phyloP scores from a whole-genome alignment of 2,797 vertebrate genomes.

The Toxotes lorentzi region DNA sequence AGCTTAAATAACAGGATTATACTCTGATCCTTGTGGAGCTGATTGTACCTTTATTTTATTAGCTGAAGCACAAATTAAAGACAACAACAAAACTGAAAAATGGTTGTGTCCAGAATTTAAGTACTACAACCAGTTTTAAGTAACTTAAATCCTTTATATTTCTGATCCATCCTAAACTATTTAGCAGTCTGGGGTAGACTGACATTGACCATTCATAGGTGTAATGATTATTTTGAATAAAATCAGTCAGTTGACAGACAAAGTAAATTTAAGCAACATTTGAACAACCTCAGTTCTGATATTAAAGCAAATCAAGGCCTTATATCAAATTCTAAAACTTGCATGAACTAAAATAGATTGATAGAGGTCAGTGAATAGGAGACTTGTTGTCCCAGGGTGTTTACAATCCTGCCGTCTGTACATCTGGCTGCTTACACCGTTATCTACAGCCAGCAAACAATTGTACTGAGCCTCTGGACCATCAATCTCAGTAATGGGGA shows the following conservation, averaged over 20 bases:
- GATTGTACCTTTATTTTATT: constrained; percentile 24
- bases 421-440: constrained; percentile 17
- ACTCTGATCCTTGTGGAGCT: constrained; percentile 9
- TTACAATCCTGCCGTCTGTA: constrained; percentile 23
- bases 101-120: no score
- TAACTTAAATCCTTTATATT: not conserved
- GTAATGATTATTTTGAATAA: not conserved
- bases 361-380: constrained; percentile 25
- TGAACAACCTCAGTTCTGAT: not conserved
- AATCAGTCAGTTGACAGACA: not conserved
- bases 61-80: not conserved
- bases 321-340: not conserved
- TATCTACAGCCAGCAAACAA: constrained; percentile 43
- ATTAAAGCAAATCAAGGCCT: not conserved
- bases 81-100: not conserved
- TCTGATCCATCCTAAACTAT: not conserved
- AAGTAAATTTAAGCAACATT: not conserved
- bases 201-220: not conserved
- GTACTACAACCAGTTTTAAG: not conserved
- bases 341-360: constrained; percentile 25
- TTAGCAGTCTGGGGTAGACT: not conserved
- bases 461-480: constrained; percentile 23
- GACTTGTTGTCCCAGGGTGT: constrained; percentile 19
- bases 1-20: constrained; percentile 57
- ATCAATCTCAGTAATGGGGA: constrained; percentile 75